Evolutionary conservation across 2,113 vertebrate genomes (phyloP).

Genomic region (Pangasianodon gigas): DNA sequence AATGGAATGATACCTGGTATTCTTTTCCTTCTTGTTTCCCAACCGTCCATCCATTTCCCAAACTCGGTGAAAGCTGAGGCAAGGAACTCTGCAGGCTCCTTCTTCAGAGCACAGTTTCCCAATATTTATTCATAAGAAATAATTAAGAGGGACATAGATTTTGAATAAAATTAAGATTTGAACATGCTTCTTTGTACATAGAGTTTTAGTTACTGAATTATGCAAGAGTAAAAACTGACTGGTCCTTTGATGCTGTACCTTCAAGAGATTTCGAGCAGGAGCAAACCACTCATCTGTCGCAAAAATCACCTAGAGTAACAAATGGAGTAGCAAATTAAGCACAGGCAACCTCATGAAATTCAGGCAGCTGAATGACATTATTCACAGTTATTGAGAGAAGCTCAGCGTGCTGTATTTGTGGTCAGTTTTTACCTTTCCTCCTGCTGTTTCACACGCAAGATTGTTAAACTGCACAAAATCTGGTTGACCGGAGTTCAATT

Average conservation of each 20-base stretch:
- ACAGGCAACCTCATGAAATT: background rate
- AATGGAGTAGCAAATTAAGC: background rate
- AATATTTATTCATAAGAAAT: background rate
- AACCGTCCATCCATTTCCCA: conserved; percentile 83
- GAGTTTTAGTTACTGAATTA: background rate
- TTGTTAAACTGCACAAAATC: conserved; percentile 74
- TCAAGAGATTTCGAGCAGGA: conserved; percentile 73
- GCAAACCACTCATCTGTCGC: conserved; percentile 80
- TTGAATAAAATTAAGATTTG: background rate
- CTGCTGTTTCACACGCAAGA: conserved; percentile 68
- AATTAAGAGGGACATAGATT: background rate
- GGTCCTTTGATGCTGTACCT: conserved; percentile 59
- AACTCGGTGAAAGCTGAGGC: conserved; percentile 71
- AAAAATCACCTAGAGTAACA: conserved; percentile 68
- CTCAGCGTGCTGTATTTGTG: background rate
- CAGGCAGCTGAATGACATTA: background rate
- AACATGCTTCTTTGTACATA: background rate
- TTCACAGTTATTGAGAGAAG: background rate
- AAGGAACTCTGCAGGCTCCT: conserved; percentile 66
- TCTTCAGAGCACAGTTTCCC: conserved; percentile 59
- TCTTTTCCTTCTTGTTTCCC: conserved; percentile 81
- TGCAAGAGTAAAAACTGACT: background rate
- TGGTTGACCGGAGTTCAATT: conserved; percentile 41
- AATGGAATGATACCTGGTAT: conserved; percentile 66
- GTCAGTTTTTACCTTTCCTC: conserved; percentile 68